A percentile compares a stretch with the other conserved stretches of the same genome.
These are phyloP conservation scores for Lochmaea crataegi DNA, from an alignment of 2,888 invertebrate species.

Conservation along the genomic window DNA sequence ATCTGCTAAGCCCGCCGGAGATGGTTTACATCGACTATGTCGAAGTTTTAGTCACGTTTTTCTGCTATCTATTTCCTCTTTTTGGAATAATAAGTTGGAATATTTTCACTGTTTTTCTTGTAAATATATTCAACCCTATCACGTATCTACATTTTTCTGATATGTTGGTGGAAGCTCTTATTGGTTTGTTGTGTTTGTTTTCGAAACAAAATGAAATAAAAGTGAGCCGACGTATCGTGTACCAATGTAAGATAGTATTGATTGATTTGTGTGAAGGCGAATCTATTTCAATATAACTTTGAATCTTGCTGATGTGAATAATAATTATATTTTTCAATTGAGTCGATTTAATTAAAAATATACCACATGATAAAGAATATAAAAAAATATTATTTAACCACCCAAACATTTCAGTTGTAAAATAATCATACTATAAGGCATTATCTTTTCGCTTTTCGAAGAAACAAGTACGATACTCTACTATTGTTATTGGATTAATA, in stretches of 20 bases:
- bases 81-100: no score
- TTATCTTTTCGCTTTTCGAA: no score
- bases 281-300: neutral
- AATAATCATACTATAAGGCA: no score
- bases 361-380: no score
- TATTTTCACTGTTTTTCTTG: no score
- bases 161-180: neutral
- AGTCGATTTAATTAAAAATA: no score
- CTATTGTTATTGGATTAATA: no score
- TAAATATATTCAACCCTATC: no score
- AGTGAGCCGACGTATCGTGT: neutral
- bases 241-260: neutral
- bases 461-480: no score
- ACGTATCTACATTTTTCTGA: neutral
- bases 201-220: neutral
- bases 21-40: neutral
- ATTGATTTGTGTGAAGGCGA: neutral
- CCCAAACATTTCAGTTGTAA: no score
- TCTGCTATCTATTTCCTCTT: neutral
- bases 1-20: neutral
- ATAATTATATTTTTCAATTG: neutral
- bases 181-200: neutral
- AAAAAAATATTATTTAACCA: no score
- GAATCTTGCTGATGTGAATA: neutral
- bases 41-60: neutral